Evolutionary conservation across 2,797 vertebrate species (phyloP).

Genomic region (Trachops cirrhosus): DNA sequence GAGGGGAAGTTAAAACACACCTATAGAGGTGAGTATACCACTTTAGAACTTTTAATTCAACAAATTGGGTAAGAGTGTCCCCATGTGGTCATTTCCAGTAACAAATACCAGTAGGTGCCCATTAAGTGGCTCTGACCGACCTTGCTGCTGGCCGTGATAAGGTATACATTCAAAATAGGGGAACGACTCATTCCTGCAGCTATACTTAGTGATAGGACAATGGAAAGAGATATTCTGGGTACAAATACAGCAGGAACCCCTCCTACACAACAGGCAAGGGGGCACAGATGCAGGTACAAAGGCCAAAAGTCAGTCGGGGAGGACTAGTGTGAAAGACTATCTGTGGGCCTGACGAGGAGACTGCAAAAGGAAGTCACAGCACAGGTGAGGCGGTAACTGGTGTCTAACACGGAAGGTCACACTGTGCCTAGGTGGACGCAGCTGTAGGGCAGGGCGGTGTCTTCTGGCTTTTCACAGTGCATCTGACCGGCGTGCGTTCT

Average conservation of each 20-base stretch:
- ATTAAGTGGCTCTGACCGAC: background rate
- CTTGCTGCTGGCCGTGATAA: background rate
- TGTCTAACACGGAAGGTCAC: background rate
- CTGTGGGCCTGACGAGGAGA: background rate
- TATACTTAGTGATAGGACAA: background rate
- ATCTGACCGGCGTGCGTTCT: background rate
- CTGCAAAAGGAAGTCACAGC: background rate
- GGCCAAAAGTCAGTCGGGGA: background rate
- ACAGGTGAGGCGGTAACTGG: background rate
- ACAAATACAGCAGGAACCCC: background rate
- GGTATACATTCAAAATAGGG: background rate
- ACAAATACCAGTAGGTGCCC: background rate
- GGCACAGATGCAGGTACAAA: background rate
- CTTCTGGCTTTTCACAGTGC: background rate
- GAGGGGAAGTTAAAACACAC: background rate
- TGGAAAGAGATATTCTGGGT: background rate
- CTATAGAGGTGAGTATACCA: background rate
- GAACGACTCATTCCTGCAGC: background rate
- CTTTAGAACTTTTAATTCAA: background rate
- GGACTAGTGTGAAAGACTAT: background rate
- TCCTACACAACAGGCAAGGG: background rate
- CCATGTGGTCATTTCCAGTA: background rate
- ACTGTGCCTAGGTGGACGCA: too few relatives aligned
- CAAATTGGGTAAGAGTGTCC: background rate
- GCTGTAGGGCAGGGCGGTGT: background rate